Evolutionary conservation across 2,888 invertebrate genomes (phyloP), one percentile per base, ranked within the genome.

Genomic region (Hermaeophaga mercurialis): DNA sequence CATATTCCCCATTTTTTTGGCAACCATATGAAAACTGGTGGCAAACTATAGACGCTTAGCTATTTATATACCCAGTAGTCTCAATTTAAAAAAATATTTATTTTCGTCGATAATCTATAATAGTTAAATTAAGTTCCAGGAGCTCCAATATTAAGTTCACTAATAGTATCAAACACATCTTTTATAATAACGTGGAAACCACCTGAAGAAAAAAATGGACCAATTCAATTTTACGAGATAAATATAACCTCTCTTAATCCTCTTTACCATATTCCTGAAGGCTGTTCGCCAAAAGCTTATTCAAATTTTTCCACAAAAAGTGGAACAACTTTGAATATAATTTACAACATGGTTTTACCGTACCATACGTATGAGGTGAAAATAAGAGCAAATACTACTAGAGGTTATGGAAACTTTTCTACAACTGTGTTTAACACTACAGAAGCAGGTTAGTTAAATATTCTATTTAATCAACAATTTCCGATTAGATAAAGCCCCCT

Each of bases 61-160:
- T n/a, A n/a, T n/a, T n/a, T n/a, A n/a, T n/a, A n/a, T n/a, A n/a
- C n/a, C n/a, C n/a, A n/a, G n/a, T n/a, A n/a, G n/a, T n/a, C n/a
- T n/a, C n/a, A n/a, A n/a, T n/a, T n/a, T n/a, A n/a, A n/a, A n/a
- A n/a, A n/a, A n/a, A n/a, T n/a, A n/a, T n/a, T n/a, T n/a, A n/a
- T n/a, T n/a, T n/a, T n/a, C n/a, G n/a, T n/a, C n/a, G n/a, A n/a
- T n/a, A n/a, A n/a, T n/a, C n/a, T n/a, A n/a, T n/a, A n/a, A n/a
- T n/a, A n/a, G n/a, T n/a, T n/a, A n/a, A n/a, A n/a, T 28, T 31
- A n/a, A 60, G 60, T 52, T 54, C 60, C 60, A 31, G 60, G 60
- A 31, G 3, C 28, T 8, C 60, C 60, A 1, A 7, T n/a, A 6
- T 12, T 59, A 7, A 28, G 7, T 1, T 2, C 19, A 22, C 24